These are phyloP conservation scores for Lamellibrachia columna DNA, from an alignment of 2,888 invertebrate species.

Conservation along the genomic window DNA sequence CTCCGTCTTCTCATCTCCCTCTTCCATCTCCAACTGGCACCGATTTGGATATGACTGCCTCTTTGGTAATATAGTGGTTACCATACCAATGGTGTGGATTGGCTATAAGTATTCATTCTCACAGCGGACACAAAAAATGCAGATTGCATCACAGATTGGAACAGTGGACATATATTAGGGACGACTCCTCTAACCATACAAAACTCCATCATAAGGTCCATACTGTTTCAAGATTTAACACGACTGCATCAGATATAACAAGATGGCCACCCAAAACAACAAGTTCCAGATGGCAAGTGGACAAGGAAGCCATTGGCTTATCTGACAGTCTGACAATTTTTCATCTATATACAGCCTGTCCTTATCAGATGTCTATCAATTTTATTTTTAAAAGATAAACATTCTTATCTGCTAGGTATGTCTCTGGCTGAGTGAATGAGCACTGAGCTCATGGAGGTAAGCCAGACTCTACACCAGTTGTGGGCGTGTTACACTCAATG, in stretches of 20 bases:
- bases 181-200: too few species aligned
- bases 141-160: too few species aligned
- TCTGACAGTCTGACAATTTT: background rate
- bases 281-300: background rate
- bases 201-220: background rate
- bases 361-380: background rate
- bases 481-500: background rate
- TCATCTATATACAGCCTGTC: background rate
- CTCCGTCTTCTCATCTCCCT: too few species aligned
- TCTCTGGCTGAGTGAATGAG: background rate
- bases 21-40: too few species aligned
- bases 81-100: too few species aligned
- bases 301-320: background rate
- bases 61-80: too few species aligned
- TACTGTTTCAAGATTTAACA: background rate
- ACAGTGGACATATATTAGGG: too few species aligned
- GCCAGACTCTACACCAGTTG: background rate
- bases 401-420: background rate
- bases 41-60: too few species aligned
- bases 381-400: slow-evolving; percentile 8
- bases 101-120: too few species aligned
- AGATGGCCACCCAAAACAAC: background rate
- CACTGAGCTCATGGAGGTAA: background rate
- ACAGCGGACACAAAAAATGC: too few species aligned
- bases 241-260: background rate